A percentile compares a stretch with the other conserved stretches of the same genome.
Evolutionary conservation across 37 sponge, comb jelly and placozoan species (phyloP).

Genomic region (Petrosia ficiformis): DNA sequence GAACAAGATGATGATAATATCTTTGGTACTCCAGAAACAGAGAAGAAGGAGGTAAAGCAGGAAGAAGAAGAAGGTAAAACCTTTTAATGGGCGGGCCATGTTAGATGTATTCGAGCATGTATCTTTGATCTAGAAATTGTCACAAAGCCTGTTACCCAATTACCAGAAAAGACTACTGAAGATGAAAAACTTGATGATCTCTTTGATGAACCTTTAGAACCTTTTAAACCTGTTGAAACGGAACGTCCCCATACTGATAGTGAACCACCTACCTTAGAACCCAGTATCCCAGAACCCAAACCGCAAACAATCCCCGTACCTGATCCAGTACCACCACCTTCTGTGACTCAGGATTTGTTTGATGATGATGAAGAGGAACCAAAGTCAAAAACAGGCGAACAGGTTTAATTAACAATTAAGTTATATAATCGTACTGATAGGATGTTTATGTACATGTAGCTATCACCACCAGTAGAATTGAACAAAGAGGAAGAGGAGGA

Average conservation of each 20-base stretch:
- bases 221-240: background rate
- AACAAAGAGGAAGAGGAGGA: background rate
- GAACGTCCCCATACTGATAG: constrained; percentile 4
- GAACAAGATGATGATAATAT: constrained; percentile 7
- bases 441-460: background rate
- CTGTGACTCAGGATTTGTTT: constrained; percentile 1
- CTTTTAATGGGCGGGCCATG: background rate
- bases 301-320: background rate
- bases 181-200: background rate
- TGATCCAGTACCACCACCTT: constrained; percentile 6
- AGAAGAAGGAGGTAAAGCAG: background rate
- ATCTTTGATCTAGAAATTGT: background rate
- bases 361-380: constrained; percentile 13
- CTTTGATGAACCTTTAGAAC: background rate
- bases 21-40: constrained; percentile 1
- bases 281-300: background rate
- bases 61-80: background rate
- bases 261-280: constrained; percentile 39
- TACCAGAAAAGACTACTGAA: no score
- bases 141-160: no score
- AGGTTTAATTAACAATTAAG: background rate
- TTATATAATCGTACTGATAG: background rate
- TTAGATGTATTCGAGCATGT: background rate
- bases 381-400: background rate
- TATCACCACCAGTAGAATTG: background rate